Percentiles rank a stretch among this genome's conserved stretches.
Conservation (phyloP, 2,888 invertebrate genomes). For the Cataglyphis albicans region DNA sequence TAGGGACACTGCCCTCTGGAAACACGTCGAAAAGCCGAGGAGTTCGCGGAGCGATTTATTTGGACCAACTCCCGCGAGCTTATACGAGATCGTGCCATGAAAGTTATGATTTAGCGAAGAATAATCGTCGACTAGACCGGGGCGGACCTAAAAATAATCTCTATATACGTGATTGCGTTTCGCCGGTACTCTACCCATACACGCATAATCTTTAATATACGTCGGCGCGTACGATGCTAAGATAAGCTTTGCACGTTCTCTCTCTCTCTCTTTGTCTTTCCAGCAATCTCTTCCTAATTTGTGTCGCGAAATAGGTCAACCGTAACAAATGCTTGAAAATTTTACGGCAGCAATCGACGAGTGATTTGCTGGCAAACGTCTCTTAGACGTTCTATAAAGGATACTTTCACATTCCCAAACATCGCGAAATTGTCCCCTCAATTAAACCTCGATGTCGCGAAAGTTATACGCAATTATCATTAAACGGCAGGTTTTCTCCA, state of each 20-base stretch:
- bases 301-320: conserved; percentile 48
- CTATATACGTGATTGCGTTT: conserved; percentile 58
- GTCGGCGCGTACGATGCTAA: conserved; percentile 63
- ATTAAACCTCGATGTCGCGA: conserved; percentile 44
- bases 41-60: conserved; percentile 66
- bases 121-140: conserved; percentile 76
- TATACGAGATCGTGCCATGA: conserved; percentile 39
- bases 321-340: conserved; percentile 63
- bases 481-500: neutral
- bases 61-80: conserved; percentile 34
- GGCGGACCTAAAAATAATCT: conserved; percentile 79
- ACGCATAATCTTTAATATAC: conserved; percentile 35
- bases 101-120: conserved; percentile 81
- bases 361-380: conserved; percentile 43
- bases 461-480: conserved; percentile 32
- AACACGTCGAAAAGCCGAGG: conserved; percentile 17
- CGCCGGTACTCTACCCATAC: conserved; percentile 57
- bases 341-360: conserved; percentile 48
- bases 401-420: conserved; percentile 61
- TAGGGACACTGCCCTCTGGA: conserved; percentile 4
- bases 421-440: conserved; percentile 36
- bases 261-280: conserved; percentile 31
- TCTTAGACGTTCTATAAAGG: conserved; percentile 23
- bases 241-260: conserved; percentile 58
- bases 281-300: conserved; percentile 55